Percentiles rank a stretch among this genome's conserved stretches.
phyloP scores from a whole-genome alignment of 2,888 invertebrate species.

The Ferdinandea cuprea region DNA sequence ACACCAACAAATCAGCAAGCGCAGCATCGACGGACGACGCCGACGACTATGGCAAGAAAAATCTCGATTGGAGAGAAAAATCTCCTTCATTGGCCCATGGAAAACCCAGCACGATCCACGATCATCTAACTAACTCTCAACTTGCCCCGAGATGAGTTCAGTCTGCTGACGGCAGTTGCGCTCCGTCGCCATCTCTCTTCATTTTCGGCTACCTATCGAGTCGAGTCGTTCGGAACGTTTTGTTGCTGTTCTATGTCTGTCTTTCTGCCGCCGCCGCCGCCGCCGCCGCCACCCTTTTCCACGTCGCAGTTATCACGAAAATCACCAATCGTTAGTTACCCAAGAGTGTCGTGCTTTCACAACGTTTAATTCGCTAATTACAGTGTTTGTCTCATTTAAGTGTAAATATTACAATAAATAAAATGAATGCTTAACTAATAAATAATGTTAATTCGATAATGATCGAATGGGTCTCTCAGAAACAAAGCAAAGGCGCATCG shows the following conservation, averaged over 20 bases:
- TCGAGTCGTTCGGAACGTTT: too few species aligned
- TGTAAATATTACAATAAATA: conserved; percentile 43
- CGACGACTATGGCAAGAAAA: too few species aligned
- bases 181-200: conserved; percentile 45
- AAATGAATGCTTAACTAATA: background rate
- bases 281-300: too few species aligned
- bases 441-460: conserved; percentile 19
- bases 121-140: conserved; percentile 34
- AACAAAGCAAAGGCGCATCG: too few species aligned
- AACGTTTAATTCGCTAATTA: conserved; percentile 32
- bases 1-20: conserved; percentile 6
- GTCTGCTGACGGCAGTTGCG: conserved; percentile 60
- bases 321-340: conserved; percentile 16
- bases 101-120: conserved; percentile 57
- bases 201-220: conserved; percentile 41
- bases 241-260: conserved; percentile 30
- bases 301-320: conserved; percentile 8
- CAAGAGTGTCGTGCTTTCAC: conserved; percentile 27
- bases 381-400: conserved; percentile 26
- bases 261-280: too few species aligned
- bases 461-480: too few species aligned
- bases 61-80: conserved; percentile 61
- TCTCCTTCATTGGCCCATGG: conserved; percentile 65
- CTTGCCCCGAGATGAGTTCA: conserved; percentile 56
- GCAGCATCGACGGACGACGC: conserved; percentile 4